These are phyloP conservation scores for Drosophila kambysellisi DNA, from an alignment of 2,888 invertebrate species.

Conservation along the genomic window DNA sequence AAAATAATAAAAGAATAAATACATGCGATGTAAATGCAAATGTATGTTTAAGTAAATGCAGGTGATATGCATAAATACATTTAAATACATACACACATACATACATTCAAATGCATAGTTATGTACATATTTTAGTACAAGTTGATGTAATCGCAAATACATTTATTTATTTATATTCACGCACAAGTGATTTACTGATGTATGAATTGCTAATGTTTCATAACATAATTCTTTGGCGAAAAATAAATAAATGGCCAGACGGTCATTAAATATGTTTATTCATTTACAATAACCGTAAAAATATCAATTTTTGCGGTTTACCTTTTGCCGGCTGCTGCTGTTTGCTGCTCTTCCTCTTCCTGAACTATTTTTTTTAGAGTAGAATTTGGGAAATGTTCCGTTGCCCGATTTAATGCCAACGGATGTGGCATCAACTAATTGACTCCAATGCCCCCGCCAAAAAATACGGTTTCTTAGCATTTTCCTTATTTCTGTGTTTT, in stretches of 20 bases:
- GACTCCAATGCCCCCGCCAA: conserved; percentile 32
- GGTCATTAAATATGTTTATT: conserved; percentile 27
- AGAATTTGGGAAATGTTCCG: conserved; percentile 56
- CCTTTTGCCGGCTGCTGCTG: conserved; percentile 21
- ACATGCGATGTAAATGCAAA: neutral
- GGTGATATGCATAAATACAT: neutral
- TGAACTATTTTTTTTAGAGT: conserved; percentile 10
- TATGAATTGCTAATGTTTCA: neutral
- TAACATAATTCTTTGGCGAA: neutral
- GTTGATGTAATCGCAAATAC: neutral
- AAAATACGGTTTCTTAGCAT: conserved; percentile 19
- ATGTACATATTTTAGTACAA: neutral
- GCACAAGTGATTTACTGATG: neutral
- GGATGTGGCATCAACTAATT: conserved; percentile 54
- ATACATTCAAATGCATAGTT: neutral
- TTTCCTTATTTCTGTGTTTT: neutral
- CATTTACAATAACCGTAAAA: conserved; percentile 40
- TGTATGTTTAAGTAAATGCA: neutral
- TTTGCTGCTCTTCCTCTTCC: conserved; percentile 14
- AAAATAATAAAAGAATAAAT: neutral
- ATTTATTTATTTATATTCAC: no score
- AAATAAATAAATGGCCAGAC: neutral
- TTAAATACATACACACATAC: neutral
- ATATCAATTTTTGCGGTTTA: conserved; percentile 29
- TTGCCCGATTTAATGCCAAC: conserved; percentile 42